A percentile compares a stretch with the other conserved stretches of the same genome.
Evolutionary conservation across 2,888 invertebrate genomes (phyloP).

Genomic region (Dicroscelio sp.): DNA sequence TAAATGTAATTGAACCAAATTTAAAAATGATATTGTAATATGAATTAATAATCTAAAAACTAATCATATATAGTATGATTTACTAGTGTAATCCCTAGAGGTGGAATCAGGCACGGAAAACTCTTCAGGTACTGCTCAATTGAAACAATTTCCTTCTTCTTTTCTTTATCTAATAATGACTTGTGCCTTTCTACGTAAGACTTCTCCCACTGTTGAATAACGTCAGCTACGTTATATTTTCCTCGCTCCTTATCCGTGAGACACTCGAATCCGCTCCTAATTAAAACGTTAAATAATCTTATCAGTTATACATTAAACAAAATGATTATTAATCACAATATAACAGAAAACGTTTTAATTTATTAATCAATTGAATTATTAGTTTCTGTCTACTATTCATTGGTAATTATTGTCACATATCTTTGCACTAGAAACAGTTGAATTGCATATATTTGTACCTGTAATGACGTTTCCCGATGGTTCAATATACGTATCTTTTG

Average conservation of each 20-base stretch:
- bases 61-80: not conserved
- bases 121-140: not conserved
- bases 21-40: too few species aligned
- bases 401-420: not conserved
- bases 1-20: not conserved
- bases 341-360: not conserved
- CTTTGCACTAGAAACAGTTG: not conserved
- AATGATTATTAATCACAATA: not conserved
- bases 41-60: too few species aligned
- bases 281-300: not conserved
- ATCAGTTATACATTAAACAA: not conserved
- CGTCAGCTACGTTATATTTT: not conserved
- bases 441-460: not conserved
- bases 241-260: not conserved
- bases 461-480: not conserved
- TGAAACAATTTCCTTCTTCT: not conserved
- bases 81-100: constrained; percentile 31
- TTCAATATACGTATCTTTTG: not conserved
- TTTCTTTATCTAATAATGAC: not conserved
- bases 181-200: not conserved
- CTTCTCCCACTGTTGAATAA: not conserved
- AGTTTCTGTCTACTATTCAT: not conserved
- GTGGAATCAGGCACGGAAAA: constrained; percentile 2
- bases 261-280: not conserved
- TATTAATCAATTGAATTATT: not conserved